phyloP scores from a whole-genome alignment of 2,888 invertebrate species.

The Anaspis maculata region DNA sequence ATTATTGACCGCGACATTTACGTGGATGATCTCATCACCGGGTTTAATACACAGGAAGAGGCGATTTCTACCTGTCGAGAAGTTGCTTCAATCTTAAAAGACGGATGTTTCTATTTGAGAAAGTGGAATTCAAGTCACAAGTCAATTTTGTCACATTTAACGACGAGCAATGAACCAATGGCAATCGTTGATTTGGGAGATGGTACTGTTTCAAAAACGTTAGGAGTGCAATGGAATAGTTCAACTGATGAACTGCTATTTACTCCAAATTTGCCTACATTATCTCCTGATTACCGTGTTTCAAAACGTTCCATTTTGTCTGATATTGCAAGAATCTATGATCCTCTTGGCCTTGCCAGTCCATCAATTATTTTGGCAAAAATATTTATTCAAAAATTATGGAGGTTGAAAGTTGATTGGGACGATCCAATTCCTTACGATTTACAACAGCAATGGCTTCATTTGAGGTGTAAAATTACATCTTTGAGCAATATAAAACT shows the following conservation, averaged over 20 bases:
- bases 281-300: neutral
- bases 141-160: neutral
- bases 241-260: neutral
- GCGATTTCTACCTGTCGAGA: neutral
- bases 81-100: neutral
- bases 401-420: neutral
- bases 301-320: constrained; percentile 1
- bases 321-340: constrained; percentile 1
- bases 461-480: neutral
- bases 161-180: neutral
- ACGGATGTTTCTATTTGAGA: neutral
- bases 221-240: constrained; percentile 1
- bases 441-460: neutral
- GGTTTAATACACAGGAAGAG: constrained; percentile 7
- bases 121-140: neutral
- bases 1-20: constrained; percentile 17
- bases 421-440: neutral
- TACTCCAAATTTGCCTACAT: neutral
- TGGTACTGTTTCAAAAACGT: neutral
- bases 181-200: neutral
- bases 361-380: constrained; percentile 1
- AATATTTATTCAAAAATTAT: constrained; percentile 1
- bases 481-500: neutral
- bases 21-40: constrained; percentile 8
- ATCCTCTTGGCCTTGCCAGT: neutral